phyloP scores from a whole-genome alignment of 2,113 vertebrate genomes.

The Nothoprocta perdicaria region DNA sequence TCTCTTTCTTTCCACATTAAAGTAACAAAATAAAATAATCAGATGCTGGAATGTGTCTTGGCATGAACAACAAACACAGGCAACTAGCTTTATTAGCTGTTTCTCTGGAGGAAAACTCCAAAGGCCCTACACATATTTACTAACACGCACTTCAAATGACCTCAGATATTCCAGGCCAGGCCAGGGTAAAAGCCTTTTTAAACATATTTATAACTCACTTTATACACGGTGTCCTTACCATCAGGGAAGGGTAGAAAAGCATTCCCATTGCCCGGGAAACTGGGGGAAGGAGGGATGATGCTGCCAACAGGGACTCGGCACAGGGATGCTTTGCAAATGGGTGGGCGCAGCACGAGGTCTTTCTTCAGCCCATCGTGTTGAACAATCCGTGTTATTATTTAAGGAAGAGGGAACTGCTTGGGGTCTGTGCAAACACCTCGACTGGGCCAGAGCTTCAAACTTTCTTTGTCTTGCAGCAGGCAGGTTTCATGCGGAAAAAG shows the following conservation, averaged over 20 bases:
- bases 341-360: neutral
- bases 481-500: neutral
- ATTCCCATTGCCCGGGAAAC: slow-evolving; percentile 12
- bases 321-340: too few species aligned
- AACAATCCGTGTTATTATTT: neutral
- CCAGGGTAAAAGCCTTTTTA: slow-evolving; percentile 53
- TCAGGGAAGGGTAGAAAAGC: slow-evolving; percentile 47
- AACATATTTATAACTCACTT: slow-evolving; percentile 29
- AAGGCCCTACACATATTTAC: slow-evolving; percentile 72
- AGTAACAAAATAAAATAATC: slow-evolving; percentile 67
- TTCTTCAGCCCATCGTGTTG: neutral
- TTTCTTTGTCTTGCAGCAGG: neutral
- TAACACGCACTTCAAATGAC: slow-evolving; percentile 63
- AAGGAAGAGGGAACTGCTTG: neutral
- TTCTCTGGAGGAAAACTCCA: slow-evolving; percentile 73
- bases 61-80: slow-evolving; percentile 63
- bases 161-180: slow-evolving; percentile 40
- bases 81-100: slow-evolving; percentile 76
- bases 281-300: slow-evolving; percentile 10
- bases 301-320: too few species aligned
- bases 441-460: neutral
- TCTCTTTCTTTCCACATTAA: slow-evolving; percentile 62
- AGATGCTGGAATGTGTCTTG: slow-evolving; percentile 74
- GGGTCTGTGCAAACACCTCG: neutral
- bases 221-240: slow-evolving; percentile 14